Base-by-base conservation (phyloP, 2,113 vertebrate genomes). In the Panurus biarmicus region DNA sequence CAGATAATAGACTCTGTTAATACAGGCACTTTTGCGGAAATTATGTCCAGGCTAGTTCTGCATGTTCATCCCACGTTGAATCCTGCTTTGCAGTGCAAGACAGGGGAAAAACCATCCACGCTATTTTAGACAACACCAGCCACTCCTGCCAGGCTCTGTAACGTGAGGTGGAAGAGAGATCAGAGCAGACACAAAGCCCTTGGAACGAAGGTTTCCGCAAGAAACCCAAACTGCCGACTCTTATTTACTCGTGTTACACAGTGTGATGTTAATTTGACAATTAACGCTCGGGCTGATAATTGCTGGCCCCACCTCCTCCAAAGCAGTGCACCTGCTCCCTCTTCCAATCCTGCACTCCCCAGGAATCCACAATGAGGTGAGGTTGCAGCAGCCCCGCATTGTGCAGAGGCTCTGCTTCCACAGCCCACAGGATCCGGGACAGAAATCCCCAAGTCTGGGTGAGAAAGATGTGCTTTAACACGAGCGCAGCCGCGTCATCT, bases 311-410 rank as follows among this genome's bases (percentile, higher is more conserved):
- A 87, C 85, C 90, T 93, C 88, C 83, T 85, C 56, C 18, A 2
- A 53, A 73, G 60, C 7, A n/a, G 2, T 53, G 92, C 91, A 96
- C 93, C 95, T 97, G 97, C 96, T 97, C 82, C 95, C 78, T 19
- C 44, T 87, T 58, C 57, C 72, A 33, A 8, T 5, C 61, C 38
- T 1, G 38, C 44, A 20, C 80, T 80, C 62, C 74, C 26, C 5
- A 7, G 67, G 72, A 95, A 94, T 93, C 53, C 69, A 47, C 91
- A 93, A 86, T 50, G 88, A 83, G 79, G 62, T 11, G 83, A 73
- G 62, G 40, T 14, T 14, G 40, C 40, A 14, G 40, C 40, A 42
- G 40, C 40, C 40, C 48, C 7, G 0, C 82, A 1, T 23, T 24
- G 47, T 54, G 81, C 73, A 1, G 21, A 2, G 0, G 69, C 57